Conservation (phyloP, 2,797 vertebrate genomes). For the Synanceia verrucosa region DNA sequence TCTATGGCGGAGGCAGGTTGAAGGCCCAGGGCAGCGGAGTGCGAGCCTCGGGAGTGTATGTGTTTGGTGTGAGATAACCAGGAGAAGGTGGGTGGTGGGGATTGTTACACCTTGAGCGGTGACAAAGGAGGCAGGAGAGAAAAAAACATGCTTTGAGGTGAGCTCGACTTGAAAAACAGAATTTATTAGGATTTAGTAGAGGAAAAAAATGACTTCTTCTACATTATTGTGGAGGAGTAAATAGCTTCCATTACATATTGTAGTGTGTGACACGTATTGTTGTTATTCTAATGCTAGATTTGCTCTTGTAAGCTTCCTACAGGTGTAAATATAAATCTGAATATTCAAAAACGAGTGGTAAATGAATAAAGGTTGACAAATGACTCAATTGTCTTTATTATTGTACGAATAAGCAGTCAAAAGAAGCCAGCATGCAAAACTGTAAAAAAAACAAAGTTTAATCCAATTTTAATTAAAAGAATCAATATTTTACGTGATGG, state of each 20-base stretch:
- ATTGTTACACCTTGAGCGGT: slow-evolving; percentile 58
- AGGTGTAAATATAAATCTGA: neutral
- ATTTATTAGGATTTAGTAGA: slow-evolving; percentile 23
- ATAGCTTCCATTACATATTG: neutral
- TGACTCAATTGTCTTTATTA: too few relatives aligned
- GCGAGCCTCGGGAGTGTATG: slow-evolving; percentile 67
- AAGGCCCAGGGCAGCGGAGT: slow-evolving; percentile 50
- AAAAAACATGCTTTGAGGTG: slow-evolving; percentile 22
- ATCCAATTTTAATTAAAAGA: neutral
- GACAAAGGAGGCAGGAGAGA: slow-evolving; percentile 35
- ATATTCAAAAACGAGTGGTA: neutral
- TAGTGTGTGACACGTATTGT: neutral
- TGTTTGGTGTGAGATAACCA: slow-evolving; percentile 78
- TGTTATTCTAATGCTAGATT: neutral
- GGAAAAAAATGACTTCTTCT: neutral
- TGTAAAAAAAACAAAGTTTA: too few relatives aligned
- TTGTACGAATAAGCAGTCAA: neutral
- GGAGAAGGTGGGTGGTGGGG: slow-evolving; percentile 53
- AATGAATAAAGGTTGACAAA: neutral
- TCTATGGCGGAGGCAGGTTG: slow-evolving; percentile 39
- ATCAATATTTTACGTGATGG: neutral
- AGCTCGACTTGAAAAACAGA: neutral
- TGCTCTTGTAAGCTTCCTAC: neutral
- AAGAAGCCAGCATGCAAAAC: neutral
- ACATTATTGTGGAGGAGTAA: neutral